A percentile compares a stretch with the other conserved stretches of the same genome.
Evolutionary conservation across 2,113 vertebrate species (phyloP).

Genomic region (Rallus limicola): DNA sequence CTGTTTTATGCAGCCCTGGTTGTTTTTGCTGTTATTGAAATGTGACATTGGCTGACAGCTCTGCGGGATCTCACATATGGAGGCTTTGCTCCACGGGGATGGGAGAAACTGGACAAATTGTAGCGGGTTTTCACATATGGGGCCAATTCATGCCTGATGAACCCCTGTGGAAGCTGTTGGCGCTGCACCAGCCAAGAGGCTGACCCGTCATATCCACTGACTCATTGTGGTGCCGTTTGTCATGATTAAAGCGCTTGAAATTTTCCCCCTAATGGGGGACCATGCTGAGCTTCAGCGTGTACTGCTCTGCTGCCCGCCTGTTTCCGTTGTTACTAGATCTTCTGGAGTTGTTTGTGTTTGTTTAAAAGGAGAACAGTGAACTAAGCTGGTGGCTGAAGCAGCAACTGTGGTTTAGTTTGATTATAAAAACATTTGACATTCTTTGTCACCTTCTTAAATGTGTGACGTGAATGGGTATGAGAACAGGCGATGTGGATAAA

Average conservation of each 20-base stretch:
- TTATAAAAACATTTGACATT: conserved; percentile 40
- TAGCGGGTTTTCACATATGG: conserved; percentile 58
- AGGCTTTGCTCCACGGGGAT: conserved; percentile 44
- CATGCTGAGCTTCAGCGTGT: conserved; percentile 56
- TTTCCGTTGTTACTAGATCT: conserved; percentile 48
- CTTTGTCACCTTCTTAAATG: conserved; percentile 39
- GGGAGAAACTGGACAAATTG: conserved; percentile 66
- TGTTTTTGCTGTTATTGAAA: conserved; percentile 57
- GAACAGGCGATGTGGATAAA: conserved; percentile 11
- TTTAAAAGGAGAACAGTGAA: conserved; percentile 10
- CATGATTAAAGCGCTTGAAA: conserved; percentile 37
- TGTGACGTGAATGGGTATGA: conserved; percentile 40
- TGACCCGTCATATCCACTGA: conserved; percentile 41
- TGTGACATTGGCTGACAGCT: conserved; percentile 66
- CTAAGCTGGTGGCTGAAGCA: conserved; percentile 1
- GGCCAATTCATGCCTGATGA: conserved; percentile 61
- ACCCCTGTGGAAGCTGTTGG: conserved; percentile 59
- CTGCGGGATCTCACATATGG: conserved; percentile 67
- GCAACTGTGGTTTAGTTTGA: conserved; percentile 36
- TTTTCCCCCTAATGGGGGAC: conserved; percentile 54
- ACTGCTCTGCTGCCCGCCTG: conserved; percentile 23
- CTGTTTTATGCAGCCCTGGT: conserved; percentile 26
- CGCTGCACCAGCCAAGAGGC: conserved; percentile 16
- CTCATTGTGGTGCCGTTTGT: conserved; percentile 36
- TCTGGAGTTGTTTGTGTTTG: conserved; percentile 49